These are phyloP conservation scores for Saxicola maurus DNA, from an alignment of 2,797 vertebrate genomes.

Conservation along the genomic window DNA sequence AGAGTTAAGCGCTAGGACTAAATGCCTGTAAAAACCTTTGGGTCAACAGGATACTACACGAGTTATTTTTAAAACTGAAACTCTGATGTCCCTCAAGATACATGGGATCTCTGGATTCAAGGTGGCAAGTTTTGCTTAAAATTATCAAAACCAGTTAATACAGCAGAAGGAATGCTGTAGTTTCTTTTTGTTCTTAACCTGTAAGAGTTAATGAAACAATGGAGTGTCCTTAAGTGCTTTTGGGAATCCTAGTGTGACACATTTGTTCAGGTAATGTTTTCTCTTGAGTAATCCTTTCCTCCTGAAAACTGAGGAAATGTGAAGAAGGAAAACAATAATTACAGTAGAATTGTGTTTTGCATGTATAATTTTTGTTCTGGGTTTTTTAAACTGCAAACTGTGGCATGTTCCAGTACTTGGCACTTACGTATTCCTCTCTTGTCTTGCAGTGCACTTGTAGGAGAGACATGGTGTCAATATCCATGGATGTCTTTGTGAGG, in stretches of 20 bases:
- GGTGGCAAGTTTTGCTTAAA: neutral
- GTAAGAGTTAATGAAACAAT: neutral
- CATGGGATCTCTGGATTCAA: neutral
- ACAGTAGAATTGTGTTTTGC: neutral
- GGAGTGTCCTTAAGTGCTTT: neutral
- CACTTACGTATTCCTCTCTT: neutral
- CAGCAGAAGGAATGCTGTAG: neutral
- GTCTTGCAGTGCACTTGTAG: conserved; percentile 89
- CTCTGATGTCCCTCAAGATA: neutral
- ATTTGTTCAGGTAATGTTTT: neutral
- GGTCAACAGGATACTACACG: neutral
- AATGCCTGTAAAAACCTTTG: neutral
- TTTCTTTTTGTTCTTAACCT: neutral
- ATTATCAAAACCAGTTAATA: neutral
- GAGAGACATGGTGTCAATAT: conserved; percentile 96
- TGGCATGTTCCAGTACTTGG: neutral
- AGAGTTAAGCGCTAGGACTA: neutral
- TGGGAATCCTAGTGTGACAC: neutral
- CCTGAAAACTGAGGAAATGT: neutral
- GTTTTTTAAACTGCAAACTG: neutral
- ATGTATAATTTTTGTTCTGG: neutral
- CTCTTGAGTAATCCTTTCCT: neutral
- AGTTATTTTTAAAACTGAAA: neutral
- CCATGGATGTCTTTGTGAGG: conserved; percentile 95
- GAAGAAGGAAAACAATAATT: neutral